Percentiles rank a stretch among this genome's conserved stretches.
phyloP scores from a whole-genome alignment of 2,113 vertebrate species.

The Oncorhynchus kisutch region DNA sequence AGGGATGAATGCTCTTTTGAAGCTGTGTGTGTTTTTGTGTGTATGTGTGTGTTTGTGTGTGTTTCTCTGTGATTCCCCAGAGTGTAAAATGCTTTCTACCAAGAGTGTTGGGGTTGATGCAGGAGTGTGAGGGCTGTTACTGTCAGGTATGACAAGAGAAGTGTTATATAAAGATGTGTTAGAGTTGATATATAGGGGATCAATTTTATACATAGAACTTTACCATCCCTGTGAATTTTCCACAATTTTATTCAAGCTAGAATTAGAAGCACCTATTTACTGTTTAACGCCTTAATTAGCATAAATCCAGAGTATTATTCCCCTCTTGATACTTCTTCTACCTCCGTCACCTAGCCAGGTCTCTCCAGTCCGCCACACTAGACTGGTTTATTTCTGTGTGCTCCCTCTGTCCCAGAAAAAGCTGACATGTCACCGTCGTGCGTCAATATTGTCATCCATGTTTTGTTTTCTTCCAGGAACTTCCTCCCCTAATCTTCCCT shows the following conservation, averaged over 20 bases:
- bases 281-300: neutral
- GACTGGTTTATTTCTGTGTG: constrained; percentile 61
- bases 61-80: constrained; percentile 21
- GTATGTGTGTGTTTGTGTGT: neutral
- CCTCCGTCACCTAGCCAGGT: neutral
- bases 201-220: neutral
- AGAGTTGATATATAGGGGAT: neutral
- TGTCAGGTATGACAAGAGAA: neutral
- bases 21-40: neutral
- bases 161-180: neutral
- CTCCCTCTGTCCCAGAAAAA: constrained; percentile 47
- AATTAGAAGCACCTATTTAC: neutral
- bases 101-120: neutral
- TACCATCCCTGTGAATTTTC: neutral
- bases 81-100: constrained; percentile 35
- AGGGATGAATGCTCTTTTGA: constrained; percentile 29
- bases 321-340: neutral
- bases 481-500: constrained; percentile 49
- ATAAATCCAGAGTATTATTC: neutral
- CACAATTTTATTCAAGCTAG: neutral
- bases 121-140: neutral
- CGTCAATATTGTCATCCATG: constrained; percentile 34
- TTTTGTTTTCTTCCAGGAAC: constrained; percentile 32
- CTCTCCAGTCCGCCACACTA: constrained; percentile 34
- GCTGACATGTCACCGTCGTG: constrained; percentile 20